These are phyloP conservation scores for Tyrannus savana DNA, from an alignment of 2,113 vertebrate genomes.

Conservation along the genomic window DNA sequence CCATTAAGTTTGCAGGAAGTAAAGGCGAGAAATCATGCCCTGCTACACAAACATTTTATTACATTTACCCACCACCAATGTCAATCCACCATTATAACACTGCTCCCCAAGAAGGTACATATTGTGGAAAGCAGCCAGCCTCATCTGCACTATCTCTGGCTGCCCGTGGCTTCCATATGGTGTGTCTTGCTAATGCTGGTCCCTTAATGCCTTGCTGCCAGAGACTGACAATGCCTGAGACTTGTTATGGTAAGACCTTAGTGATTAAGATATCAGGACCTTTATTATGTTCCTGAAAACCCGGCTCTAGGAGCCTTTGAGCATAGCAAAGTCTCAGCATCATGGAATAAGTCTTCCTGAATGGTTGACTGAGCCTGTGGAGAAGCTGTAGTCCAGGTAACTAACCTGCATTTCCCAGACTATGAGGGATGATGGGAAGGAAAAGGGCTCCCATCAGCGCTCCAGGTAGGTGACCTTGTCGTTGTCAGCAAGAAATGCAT, in stretches of 20 bases:
- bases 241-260: not conserved
- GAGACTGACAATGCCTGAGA: not conserved
- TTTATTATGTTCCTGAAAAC: not conserved
- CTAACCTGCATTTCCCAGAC: not conserved
- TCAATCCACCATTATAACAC: not conserved
- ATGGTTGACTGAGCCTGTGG: not conserved
- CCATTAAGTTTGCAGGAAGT: not conserved
- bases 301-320: not conserved
- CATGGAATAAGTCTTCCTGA: not conserved
- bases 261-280: not conserved
- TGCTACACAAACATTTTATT: conserved; percentile 2
- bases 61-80: not conserved
- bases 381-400: not conserved
- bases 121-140: not conserved
- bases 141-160: not conserved
- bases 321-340: not conserved
- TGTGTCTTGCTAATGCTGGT: not conserved
- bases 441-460: not conserved
- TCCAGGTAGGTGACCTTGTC: not conserved
- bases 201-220: not conserved
- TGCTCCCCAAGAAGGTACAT: not conserved
- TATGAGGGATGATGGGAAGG: not conserved
- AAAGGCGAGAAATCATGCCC: not conserved
- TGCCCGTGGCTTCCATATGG: not conserved
- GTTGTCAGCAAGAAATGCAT: not conserved